Evolutionary conservation across 2,888 invertebrate genomes (phyloP).

Genomic region (Lasioglossum lativentre): DNA sequence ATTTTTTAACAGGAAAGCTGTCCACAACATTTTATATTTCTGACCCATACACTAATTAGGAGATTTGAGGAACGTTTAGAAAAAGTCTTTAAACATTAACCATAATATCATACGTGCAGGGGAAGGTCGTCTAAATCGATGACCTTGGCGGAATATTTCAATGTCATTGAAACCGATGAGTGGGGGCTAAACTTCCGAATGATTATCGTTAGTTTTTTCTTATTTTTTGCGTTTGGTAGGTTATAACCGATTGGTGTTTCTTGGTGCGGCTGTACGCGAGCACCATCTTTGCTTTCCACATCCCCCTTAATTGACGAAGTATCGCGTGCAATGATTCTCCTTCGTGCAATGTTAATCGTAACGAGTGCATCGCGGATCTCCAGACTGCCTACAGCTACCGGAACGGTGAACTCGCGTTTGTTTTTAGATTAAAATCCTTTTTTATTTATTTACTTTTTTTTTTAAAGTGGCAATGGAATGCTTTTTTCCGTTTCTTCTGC

Average conservation of each 20-base stretch:
- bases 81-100: too few species aligned
- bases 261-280: conserved; percentile 39
- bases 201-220: neutral
- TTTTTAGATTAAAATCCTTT: conserved; percentile 4
- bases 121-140: too few species aligned
- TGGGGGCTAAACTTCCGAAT: neutral
- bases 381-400: conserved; percentile 23
- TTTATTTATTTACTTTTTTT: neutral
- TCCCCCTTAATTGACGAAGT: conserved; percentile 48
- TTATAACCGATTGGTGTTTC: conserved; percentile 26
- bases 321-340: conserved; percentile 40
- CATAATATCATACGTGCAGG: too few species aligned
- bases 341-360: conserved; percentile 68
- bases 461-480: conserved; percentile 34
- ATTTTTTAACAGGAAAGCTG: neutral
- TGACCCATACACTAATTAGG: neutral
- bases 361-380: conserved; percentile 66
- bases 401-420: conserved; percentile 38
- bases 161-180: neutral
- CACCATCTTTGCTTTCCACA: conserved; percentile 28
- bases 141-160: neutral
- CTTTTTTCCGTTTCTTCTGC: neutral
- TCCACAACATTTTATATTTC: neutral
- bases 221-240: neutral
- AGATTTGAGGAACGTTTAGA: too few species aligned